Evolutionary conservation across 2,113 vertebrate species (phyloP), one percentile per base, ranked within the genome.

Genomic region (Pelobates fuscus): DNA sequence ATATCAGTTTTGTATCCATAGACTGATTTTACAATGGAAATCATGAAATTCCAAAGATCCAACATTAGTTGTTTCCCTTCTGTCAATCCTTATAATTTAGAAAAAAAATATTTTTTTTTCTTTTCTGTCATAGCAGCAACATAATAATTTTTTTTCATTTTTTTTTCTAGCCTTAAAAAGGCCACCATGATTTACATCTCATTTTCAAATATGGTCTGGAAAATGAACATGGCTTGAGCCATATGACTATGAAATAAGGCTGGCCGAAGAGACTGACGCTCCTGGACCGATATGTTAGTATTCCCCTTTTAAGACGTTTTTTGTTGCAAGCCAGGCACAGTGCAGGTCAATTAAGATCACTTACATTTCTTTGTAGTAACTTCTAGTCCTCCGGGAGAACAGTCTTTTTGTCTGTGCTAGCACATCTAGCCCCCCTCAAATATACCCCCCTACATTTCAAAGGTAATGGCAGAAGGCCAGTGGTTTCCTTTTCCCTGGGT

Each of bases 401-500:
- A 77, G 43, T 41, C 64, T 77, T 77, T 77, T 61, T 67, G 64
- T 68, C 64, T 58, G 26, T 14, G 26, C 41, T 67, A 14, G 20
- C 73, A 12, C 25, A 60, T 10, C 37, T 60, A 2, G 41, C 73
- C 65, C 64, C 73, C 68, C 73, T 64, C 73, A 77, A 77, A 68
- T 68, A 68, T 68, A 27, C 65, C 73, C 41, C 68, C 73, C 65
- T 77, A 64, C 57, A 25, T 61, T 55, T 68, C 73, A 77, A 77
- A 77, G 73, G 73, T 68, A 77, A 77, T 43, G 46, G 55, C 73
- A 77, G 73, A 77, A 77, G 73, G 64, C 26, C 55, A 61, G 73
- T 17, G 64, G 68, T 61, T 77, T 60, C 43, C 25, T 52, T 37
- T 77, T 64, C 73, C 73, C 18, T 61, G 73, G 73, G 73, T 77